Evolutionary conservation across 2,888 invertebrate genomes (phyloP), one percentile per base, ranked within the genome.

Genomic region (Amphipyra tragopoginis): DNA sequence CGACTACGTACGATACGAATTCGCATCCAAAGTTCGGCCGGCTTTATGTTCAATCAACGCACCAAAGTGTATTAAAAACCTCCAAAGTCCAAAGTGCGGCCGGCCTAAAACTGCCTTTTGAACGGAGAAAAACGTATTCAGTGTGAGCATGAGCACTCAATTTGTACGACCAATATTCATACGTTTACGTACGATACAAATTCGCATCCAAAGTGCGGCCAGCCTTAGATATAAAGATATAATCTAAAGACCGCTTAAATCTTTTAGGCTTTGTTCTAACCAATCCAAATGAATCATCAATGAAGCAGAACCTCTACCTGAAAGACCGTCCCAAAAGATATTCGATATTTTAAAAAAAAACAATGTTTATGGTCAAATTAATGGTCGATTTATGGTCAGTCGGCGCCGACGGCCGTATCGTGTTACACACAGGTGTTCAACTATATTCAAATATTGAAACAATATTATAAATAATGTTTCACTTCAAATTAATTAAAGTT

Each of bases 401-500:
- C 68, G 70, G 72, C 62, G 61, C 64, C 59, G 72, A 62, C 68
- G 45, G 26, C 36, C 54, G 79, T 84, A 72, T 90, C 86, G 49
- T 3, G 64, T 90, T 86, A 77, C 89, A 51, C 66, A 81, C 89
- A 89, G 88, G 89, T 89, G 89, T 86, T 75, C 80, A 57, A 71
- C 77, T 64, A 81, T 74, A 85, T 82, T 67, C 55, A 56, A 74
- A 77, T 71, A 65, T 72, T 71, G 50, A 11, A 63, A 64, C 69
- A 68, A 60, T 73, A 54, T 38, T 47, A 76, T 74, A 74, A 65
- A 72, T 76, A 61, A 63, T 72, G 55, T 73, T 67, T 72, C 53
- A 58, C 61, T 74, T 75, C 55, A 69, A 70, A 79, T 72, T 72
- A 64, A 76, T 80, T 81, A 69, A 59, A 79, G 71, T 64, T 67